Base-by-base conservation (phyloP, 2,888 invertebrate genomes). In the Punctoribates punctum region DNA sequence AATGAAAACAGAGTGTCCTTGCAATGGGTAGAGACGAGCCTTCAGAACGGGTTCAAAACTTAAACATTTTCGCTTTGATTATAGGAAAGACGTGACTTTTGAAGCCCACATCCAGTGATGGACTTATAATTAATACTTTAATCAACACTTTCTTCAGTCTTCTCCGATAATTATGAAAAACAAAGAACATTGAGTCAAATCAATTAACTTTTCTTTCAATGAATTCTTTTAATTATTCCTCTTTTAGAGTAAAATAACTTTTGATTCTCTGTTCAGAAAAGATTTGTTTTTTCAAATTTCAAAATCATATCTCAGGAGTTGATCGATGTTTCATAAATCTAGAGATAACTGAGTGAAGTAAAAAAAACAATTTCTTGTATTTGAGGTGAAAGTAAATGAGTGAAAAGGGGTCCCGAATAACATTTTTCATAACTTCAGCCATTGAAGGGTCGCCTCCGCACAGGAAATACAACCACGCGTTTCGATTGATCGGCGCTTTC, bases 401-500 rank as follows among this genome's bases (percentile, higher is more conserved):
- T 8, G 51, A 20, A 20, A 48, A 51, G 51, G 51, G 20, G 5
- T 51, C 5, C n/a, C 17, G 46, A 48, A 48, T 48, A 51, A 51
- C 20, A 51, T 51, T 51, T 20, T n/a, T 51, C 17, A 51, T 51
- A 20, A 9, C 51, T 51, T 0, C n/a, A 51, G 20, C 51, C 51
- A 51, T 20, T 51, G 51, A n/a, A 51, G 17, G 1, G 17, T 29
- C 60, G 60, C 60, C 60, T 60, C 60, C 60, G 60, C 60, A 60
- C 60, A 60, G 60, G 60, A 60, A 60, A 60, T 60, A 27, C 60
- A 60, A 29, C 60, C 60, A 60, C 60, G 60, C 60, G 13, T 60
- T 60, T 17, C 20, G 29, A 27, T 29, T 42, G 13, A 29, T 29
- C 27, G 60, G 60, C 60, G 15, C 60, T 23, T 23, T 27, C 29